Percentiles rank a stretch among this genome's conserved stretches.
Evolutionary conservation across 2,113 vertebrate genomes (phyloP).

Genomic region (Dicerorhinus sumatrensis): DNA sequence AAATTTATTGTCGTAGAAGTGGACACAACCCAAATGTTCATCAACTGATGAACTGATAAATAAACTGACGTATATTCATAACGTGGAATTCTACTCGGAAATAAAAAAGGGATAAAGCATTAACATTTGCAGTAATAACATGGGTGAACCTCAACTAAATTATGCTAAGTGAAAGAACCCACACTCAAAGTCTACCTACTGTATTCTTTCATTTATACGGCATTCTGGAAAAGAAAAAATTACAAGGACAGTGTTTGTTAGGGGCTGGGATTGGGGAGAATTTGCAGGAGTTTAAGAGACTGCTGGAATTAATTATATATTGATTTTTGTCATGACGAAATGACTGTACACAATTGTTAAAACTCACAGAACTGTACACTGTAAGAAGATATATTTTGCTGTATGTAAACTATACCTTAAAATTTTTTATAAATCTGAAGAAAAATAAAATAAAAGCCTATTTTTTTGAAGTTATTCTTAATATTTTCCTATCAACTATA

Average conservation of each 20-base stretch:
- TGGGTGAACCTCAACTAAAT: background rate
- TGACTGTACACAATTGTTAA: background rate
- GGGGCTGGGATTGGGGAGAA: background rate
- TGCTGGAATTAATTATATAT: background rate
- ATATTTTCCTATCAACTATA: background rate
- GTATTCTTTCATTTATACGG: background rate
- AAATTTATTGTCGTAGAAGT: background rate
- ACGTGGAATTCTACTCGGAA: background rate
- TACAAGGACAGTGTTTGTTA: background rate
- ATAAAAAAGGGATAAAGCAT: background rate
- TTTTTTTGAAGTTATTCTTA: background rate
- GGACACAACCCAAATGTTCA: background rate
- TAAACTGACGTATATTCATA: background rate
- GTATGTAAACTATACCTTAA: background rate
- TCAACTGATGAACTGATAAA: background rate
- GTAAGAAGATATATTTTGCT: background rate
- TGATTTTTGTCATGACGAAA: background rate
- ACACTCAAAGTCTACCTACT: background rate
- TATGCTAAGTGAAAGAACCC: background rate
- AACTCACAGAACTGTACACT: background rate
- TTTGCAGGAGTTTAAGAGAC: background rate
- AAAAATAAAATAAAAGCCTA: background rate
- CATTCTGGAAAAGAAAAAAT: background rate
- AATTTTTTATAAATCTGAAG: background rate
- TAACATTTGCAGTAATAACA: background rate